phyloP scores from a whole-genome alignment of 2,113 vertebrate species.

The Carassius auratus region DNA sequence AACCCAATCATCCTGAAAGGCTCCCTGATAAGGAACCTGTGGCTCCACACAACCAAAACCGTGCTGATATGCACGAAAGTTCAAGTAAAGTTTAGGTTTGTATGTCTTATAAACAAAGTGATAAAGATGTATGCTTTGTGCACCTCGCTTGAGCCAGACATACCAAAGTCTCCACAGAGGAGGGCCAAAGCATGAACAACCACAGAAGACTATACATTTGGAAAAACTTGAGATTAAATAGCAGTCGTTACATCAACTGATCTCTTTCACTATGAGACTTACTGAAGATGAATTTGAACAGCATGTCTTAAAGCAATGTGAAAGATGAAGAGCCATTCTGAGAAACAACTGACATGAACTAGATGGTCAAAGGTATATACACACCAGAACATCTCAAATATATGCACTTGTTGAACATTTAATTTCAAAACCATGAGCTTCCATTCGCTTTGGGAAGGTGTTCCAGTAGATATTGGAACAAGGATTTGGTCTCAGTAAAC shows the following conservation, averaged over 20 bases:
- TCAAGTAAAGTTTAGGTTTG: slow-evolving; percentile 33
- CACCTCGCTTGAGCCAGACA: slow-evolving; percentile 27
- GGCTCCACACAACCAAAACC: slow-evolving; percentile 5
- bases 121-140: slow-evolving; percentile 48
- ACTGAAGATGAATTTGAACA: neutral
- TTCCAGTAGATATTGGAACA: neutral
- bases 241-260: slow-evolving; percentile 31
- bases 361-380: slow-evolving; percentile 14
- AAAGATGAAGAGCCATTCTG: slow-evolving; percentile 49
- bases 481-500: neutral
- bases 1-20: slow-evolving; percentile 33
- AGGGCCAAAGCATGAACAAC: slow-evolving; percentile 36
- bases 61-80: slow-evolving; percentile 28
- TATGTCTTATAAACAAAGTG: slow-evolving; percentile 45
- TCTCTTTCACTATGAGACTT: slow-evolving; percentile 4
- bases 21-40: slow-evolving; percentile 24
- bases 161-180: slow-evolving; percentile 45
- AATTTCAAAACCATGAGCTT: neutral
- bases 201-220: slow-evolving; percentile 42
- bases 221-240: slow-evolving; percentile 41
- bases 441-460: neutral
- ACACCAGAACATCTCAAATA: neutral
- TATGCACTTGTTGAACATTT: slow-evolving; percentile 1
- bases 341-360: slow-evolving; percentile 46
- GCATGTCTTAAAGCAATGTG: slow-evolving; percentile 32